Evolutionary conservation across 92 coral and sea anemone genomes (phyloP).

Genomic region (Phenganax stokvisi): DNA sequence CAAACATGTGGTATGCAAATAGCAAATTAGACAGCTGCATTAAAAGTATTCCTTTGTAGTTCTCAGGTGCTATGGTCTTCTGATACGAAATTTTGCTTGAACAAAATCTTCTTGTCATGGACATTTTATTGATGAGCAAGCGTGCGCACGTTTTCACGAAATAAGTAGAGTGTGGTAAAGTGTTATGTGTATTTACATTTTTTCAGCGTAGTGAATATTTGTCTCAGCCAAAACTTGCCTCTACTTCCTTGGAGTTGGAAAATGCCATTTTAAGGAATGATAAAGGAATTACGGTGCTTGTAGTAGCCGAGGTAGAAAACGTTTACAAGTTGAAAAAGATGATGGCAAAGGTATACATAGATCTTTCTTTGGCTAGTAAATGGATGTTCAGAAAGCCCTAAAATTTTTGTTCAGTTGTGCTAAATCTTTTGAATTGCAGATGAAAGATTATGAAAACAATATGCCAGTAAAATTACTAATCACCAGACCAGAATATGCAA

Average conservation of each 20-base stretch:
- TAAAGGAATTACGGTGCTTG: constrained; percentile 15
- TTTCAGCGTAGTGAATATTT: constrained; percentile 16
- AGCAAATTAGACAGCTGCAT: neutral
- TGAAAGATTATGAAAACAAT: neutral
- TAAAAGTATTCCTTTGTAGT: neutral
- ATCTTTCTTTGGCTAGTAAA: neutral
- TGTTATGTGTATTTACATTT: neutral
- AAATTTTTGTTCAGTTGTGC: neutral
- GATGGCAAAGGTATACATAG: neutral
- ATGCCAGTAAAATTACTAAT: constrained; percentile 6
- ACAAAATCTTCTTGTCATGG: too few relatives aligned
- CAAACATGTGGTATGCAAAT: constrained; percentile 62
- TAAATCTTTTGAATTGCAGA: neutral
- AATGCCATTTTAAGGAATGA: neutral
- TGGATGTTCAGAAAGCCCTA: neutral
- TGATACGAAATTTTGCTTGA: neutral
- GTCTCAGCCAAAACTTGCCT: constrained; percentile 1
- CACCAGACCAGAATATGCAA: constrained; percentile 17
- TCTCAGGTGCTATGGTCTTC: neutral
- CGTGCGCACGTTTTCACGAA: neutral
- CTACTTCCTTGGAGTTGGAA: constrained; percentile 1
- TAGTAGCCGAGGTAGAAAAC: neutral
- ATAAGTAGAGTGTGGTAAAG: neutral
- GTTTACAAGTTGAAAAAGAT: neutral
- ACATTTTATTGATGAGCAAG: neutral